Base-by-base conservation (phyloP, 2,888 invertebrate genomes). In the Lithophane semibrunnea region DNA sequence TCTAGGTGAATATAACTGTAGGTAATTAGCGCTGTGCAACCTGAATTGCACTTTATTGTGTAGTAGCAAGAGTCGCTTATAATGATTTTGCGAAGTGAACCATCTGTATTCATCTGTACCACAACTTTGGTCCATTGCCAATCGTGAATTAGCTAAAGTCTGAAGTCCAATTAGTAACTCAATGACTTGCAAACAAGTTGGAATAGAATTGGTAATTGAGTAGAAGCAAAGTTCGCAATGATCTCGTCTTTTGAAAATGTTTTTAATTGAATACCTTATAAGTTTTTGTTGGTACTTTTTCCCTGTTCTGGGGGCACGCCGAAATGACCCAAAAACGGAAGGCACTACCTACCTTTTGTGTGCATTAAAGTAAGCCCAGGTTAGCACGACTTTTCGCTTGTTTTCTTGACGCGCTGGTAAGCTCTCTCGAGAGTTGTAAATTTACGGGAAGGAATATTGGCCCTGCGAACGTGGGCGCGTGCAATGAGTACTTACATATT, bases 91-190 rank as follows among this genome's bases (percentile, higher is more conserved):
- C 37, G 37, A 4, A 37, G 5, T 37, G 37, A 37, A 37, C 37
- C 37, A 37, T 37, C 37, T 37, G 37, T 37, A 37, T 37, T 37
- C 37, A 37, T 37, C 37, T 37, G 37, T 5, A 37, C 21, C 52
- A 56, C 29, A 64, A 66, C 13, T 47, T 85, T 76, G 64, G 61
- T 63, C 49, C 42, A 69, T 52, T 76, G 82, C 82, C 85, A 83
- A 85, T 66, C 61, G 44, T 29, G 60, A 67, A 70, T 60, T n/a
- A 61, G 52, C 73, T 42, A 16, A 71, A 71, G 73, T 74, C 67
- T 73, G 56, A 83, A 82, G 73, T 82, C 76, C 78, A 83, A 82
- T 83, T 83, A 77, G 44, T 56, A 60, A 70, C 42, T 60, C 80
- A 24, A 60, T 54, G 67, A 84, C 75, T 75, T 80, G 75, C 80